Base-by-base conservation (phyloP, 1,140 invertebrate species). In the Bombus pascuorum region DNA sequence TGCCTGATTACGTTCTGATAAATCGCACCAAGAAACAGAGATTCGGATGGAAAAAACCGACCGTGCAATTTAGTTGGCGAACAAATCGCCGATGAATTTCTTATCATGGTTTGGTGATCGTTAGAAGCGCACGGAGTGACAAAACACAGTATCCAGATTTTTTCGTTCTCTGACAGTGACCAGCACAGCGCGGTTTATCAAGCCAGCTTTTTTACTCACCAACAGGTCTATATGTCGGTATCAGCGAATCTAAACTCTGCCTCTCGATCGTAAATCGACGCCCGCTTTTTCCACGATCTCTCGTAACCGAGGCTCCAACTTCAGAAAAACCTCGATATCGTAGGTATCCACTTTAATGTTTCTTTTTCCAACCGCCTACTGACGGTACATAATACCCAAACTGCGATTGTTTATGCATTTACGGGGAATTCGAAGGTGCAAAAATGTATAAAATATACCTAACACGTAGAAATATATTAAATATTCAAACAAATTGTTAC, bases 161-260 rank as follows among this genome's bases (percentile, higher is more conserved):
- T 73, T 76, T 32, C 4, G 28, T 10, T 25, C 18, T 18, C 71
- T n/a, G 71, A 82, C 80, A 73, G 81, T 42, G 81, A 68, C 34
- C 62, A 57, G 72, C 53, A 13, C 28, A 3, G 22, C 28, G 62
- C 15, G 73, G 81, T 83, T 83, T 83, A 83, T 83, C 81, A 68
- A 68, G 72, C 73, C 73, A 2, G 39, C 42, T 77, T 83, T 74
- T 47, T 34, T 28, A n/a, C 39, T 10, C 10, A 25, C 47, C 28
- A 59, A 34, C 65, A 71, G 32, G 66, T 74, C 59, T 62, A 39
- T 44, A 39, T 18, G 22, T 32, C 28, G 47, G 15, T 81, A 81
- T 73, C 70, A 25, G n/a, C 70, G 47, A 42, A 57, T 81, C 53
- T 44, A 44, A 57, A n/a, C 37, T n/a, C n/a, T 44, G n/a, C 22